Conservation (phyloP, 2,797 vertebrate species). For the Lagocephalus sceleratus region DNA sequence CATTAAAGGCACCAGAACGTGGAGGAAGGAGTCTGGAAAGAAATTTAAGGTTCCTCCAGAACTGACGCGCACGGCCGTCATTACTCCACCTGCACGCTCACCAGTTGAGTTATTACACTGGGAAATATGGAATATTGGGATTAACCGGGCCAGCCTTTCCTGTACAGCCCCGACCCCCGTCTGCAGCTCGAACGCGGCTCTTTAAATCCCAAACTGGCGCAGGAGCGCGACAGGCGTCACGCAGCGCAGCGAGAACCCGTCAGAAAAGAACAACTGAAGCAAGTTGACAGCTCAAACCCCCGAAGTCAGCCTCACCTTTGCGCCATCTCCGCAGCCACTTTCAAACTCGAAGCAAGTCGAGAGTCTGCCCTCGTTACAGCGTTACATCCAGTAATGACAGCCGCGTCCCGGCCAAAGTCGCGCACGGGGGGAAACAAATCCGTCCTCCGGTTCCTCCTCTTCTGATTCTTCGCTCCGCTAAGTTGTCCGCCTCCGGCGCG, state of each 20-base stretch:
- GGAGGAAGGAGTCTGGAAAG: too few relatives aligned
- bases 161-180: too few relatives aligned
- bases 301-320: conserved; percentile 72
- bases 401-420: conserved; percentile 39
- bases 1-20: too few relatives aligned
- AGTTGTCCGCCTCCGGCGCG: conserved; percentile 47
- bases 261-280: conserved; percentile 34
- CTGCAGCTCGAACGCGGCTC: too few relatives aligned
- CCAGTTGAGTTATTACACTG: too few relatives aligned
- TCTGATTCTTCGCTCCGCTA: background rate
- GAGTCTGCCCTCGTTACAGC: conserved; percentile 51
- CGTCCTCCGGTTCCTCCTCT: conserved; percentile 36
- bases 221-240: too few relatives aligned
- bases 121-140: too few relatives aligned
- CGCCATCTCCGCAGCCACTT: conserved; percentile 51
- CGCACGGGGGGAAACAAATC: conserved; percentile 55
- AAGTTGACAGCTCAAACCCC: conserved; percentile 34
- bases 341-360: conserved; percentile 40
- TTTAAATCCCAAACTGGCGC: too few relatives aligned
- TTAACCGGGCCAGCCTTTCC: too few relatives aligned
- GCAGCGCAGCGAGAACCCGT: too few relatives aligned
- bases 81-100: too few relatives aligned
- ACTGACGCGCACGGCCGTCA: background rate
- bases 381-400: conserved; percentile 72
- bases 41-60: background rate